Percentiles rank a stretch among this genome's conserved stretches.
Conservation (phyloP, 2,113 vertebrate species). For the Hucho hucho region DNA sequence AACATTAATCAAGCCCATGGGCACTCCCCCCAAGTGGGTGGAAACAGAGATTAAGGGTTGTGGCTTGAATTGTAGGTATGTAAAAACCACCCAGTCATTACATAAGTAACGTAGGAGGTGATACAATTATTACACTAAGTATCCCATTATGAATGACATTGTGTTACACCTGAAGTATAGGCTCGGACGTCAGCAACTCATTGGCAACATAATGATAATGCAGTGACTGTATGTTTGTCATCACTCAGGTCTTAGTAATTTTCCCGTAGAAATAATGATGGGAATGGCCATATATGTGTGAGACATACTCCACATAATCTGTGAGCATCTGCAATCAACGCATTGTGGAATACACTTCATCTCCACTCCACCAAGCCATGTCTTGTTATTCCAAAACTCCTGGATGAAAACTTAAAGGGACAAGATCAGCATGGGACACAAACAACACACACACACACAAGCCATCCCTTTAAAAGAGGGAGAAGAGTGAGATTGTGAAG, state of each 20-base stretch:
- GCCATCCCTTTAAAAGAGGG: conserved; percentile 28
- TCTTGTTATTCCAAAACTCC: conserved; percentile 55
- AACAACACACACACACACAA: conserved; percentile 45
- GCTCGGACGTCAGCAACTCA: too few species aligned
- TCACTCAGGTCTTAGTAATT: too few species aligned
- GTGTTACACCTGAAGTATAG: too few species aligned
- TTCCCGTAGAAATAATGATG: neutral
- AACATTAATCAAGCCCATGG: neutral
- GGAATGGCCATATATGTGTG: conserved; percentile 5
- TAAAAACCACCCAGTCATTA: neutral
- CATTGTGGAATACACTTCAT: conserved; percentile 21
- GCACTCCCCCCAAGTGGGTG: too few species aligned
- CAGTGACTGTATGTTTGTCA: too few species aligned
- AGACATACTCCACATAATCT: conserved; percentile 13
- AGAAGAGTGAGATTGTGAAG: conserved; percentile 16
- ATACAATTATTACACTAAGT: neutral
- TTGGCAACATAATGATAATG: too few species aligned
- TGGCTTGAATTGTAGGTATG: too few species aligned
- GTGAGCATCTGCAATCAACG: conserved; percentile 23
- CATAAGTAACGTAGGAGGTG: neutral
- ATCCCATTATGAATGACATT: neutral
- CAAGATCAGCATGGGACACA: conserved; percentile 52
- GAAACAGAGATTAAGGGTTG: too few species aligned
- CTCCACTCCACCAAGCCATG: conserved; percentile 21
- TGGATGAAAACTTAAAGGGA: conserved; percentile 53